Percentiles rank a stretch among this genome's conserved stretches.
These are phyloP conservation scores for Carassius carassius DNA, from an alignment of 2,113 vertebrate species.

Conservation along the genomic window DNA sequence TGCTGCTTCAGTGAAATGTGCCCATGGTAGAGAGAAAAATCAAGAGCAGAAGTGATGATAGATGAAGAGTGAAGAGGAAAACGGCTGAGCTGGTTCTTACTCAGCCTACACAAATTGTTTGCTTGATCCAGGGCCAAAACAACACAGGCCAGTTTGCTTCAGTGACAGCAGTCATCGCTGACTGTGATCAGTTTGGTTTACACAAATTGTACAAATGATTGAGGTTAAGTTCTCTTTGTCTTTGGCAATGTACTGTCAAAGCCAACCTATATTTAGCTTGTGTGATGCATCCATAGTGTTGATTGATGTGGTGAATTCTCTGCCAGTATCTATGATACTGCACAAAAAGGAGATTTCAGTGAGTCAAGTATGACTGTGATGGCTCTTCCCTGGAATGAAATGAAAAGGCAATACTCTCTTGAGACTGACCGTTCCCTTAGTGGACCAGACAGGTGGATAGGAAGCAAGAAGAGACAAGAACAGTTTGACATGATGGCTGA, in stretches of 20 bases:
- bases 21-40: constrained; percentile 11
- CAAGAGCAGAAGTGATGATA: constrained; percentile 21
- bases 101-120: constrained; percentile 43
- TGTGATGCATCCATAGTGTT: neutral
- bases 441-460: neutral
- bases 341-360: neutral
- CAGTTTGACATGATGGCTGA: constrained; percentile 13
- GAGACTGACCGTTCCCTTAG: neutral
- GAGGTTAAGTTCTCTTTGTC: neutral
- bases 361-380: neutral
- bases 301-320: neutral
- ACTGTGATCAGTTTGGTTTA: constrained; percentile 18
- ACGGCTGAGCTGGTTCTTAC: constrained; percentile 36
- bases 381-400: neutral
- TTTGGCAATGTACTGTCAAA: neutral
- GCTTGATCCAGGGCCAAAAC: constrained; percentile 39
- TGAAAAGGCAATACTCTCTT: neutral
- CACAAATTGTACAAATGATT: neutral
- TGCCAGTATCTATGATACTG: neutral
- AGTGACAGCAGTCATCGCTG: constrained; percentile 3
- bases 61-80: constrained; percentile 36
- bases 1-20: constrained; percentile 32
- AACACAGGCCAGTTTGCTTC: constrained; percentile 25
- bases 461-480: neutral
- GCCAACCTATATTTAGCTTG: constrained; percentile 2